A percentile compares a stretch with the other conserved stretches of the same genome.
phyloP scores from a whole-genome alignment of 2,113 vertebrate species.

The Lota lota region DNA sequence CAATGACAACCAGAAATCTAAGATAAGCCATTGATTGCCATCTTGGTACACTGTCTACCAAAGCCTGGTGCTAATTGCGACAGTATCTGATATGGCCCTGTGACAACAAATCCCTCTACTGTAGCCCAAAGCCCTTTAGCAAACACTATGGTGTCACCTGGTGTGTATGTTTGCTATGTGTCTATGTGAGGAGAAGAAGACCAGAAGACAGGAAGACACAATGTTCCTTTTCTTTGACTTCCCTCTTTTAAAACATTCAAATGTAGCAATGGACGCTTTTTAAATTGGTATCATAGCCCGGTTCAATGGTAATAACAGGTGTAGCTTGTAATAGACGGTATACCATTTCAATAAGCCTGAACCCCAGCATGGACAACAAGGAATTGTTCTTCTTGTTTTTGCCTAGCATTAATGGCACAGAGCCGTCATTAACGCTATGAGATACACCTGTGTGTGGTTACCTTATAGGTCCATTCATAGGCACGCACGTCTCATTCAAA shows the following conservation, averaged over 20 bases:
- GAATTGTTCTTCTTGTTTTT: neutral
- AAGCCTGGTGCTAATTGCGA: slow-evolving; percentile 1
- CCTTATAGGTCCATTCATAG: neutral
- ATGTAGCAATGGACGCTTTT: neutral
- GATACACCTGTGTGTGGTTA: neutral
- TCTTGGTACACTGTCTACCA: neutral
- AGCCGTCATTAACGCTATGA: no score
- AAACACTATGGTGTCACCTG: neutral
- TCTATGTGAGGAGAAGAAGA: neutral
- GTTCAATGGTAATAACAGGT: no score
- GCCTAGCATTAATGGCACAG: neutral
- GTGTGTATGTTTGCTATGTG: neutral
- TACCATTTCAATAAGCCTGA: no score
- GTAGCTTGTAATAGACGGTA: no score
- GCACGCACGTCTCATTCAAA: neutral
- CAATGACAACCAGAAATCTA: neutral
- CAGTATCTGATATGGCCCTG: slow-evolving; percentile 4
- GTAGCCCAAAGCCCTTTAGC: neutral
- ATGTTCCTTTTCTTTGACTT: neutral
- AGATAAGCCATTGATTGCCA: slow-evolving; percentile 11
- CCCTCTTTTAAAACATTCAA: neutral
- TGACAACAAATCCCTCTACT: neutral
- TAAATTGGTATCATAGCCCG: no score
- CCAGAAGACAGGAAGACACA: no score
- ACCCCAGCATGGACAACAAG: no score